These are phyloP conservation scores for Brachynemurus nebulosus DNA, from an alignment of 2,888 invertebrate genomes.

Conservation along the genomic window DNA sequence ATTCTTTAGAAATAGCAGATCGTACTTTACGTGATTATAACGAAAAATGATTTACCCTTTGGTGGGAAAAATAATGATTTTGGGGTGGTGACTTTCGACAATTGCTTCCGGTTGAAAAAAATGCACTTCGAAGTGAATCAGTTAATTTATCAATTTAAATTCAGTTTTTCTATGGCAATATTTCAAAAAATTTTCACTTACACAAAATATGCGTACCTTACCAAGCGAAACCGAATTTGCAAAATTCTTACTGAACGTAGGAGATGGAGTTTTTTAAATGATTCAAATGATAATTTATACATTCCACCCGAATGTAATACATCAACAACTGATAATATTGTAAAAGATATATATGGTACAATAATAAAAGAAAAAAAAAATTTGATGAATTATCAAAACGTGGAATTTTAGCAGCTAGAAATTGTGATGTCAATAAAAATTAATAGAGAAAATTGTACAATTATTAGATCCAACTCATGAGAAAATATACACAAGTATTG, in stretches of 20 bases:
- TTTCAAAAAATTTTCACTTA: slow-evolving; percentile 16
- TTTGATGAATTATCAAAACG: slow-evolving; percentile 12
- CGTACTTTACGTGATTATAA: slow-evolving; percentile 18
- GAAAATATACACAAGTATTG: slow-evolving; percentile 12
- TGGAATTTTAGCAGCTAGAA: slow-evolving; percentile 17
- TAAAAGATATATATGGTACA: not conserved
- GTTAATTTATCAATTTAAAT: slow-evolving; percentile 19
- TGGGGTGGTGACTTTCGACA: too few relatives aligned
- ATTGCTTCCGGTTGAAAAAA: slow-evolving; percentile 9
- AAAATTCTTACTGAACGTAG: slow-evolving; percentile 15
- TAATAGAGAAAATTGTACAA: slow-evolving; percentile 14
- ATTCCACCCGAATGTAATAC: slow-evolving; percentile 13
- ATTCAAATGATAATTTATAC: slow-evolving; percentile 13
- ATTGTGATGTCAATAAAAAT: slow-evolving; percentile 17
- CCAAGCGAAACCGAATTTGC: slow-evolving; percentile 15
- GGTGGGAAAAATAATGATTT: slow-evolving; percentile 18
- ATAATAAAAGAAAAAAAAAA: slow-evolving; percentile 7
- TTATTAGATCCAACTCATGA: slow-evolving; percentile 12
- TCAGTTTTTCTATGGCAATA: slow-evolving; percentile 15
- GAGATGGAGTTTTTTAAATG: slow-evolving; percentile 17
- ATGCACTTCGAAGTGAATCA: slow-evolving; percentile 8
- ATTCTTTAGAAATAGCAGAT: slow-evolving; percentile 17
- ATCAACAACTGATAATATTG: not conserved
- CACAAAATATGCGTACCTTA: slow-evolving; percentile 11
- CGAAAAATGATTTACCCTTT: slow-evolving; percentile 17